These are phyloP conservation scores for Rotaria sp. DNA, from an alignment of 2,888 invertebrate species.

Conservation along the genomic window DNA sequence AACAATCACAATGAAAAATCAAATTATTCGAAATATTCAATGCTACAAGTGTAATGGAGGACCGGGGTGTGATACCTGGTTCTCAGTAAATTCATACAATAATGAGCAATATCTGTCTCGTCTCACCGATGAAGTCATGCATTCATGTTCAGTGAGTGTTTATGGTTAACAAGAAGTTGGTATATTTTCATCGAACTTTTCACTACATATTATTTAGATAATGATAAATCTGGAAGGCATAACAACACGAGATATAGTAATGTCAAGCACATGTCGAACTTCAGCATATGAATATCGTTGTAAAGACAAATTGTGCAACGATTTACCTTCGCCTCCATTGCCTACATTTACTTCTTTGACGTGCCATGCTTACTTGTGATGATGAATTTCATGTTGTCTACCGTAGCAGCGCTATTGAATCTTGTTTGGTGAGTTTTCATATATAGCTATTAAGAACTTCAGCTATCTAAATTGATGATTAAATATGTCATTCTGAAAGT, in stretches of 20 bases:
- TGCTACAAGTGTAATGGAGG: not conserved
- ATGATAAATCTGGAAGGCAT: not conserved
- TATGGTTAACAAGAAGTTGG: not conserved
- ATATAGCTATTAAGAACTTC: no score
- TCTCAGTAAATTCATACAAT: not conserved
- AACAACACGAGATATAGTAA: not conserved
- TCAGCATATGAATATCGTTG: not conserved
- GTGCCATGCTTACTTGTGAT: not conserved
- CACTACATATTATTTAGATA: not conserved
- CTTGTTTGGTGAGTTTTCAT: not conserved
- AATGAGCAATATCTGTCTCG: rapidly evolving
- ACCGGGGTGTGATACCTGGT: not conserved
- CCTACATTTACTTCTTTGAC: not conserved
- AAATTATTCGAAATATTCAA: not conserved
- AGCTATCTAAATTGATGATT: no score
- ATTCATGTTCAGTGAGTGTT: not conserved
- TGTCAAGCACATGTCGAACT: not conserved
- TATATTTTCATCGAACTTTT: not conserved
- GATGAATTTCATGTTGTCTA: not conserved
- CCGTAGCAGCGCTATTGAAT: not conserved
- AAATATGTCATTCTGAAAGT: no score
- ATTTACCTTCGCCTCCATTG: not conserved
- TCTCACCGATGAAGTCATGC: not conserved
- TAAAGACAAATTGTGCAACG: not conserved
- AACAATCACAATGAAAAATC: not conserved